phyloP scores from a whole-genome alignment of 2,888 invertebrate genomes.

The Ophion ventricosus region DNA sequence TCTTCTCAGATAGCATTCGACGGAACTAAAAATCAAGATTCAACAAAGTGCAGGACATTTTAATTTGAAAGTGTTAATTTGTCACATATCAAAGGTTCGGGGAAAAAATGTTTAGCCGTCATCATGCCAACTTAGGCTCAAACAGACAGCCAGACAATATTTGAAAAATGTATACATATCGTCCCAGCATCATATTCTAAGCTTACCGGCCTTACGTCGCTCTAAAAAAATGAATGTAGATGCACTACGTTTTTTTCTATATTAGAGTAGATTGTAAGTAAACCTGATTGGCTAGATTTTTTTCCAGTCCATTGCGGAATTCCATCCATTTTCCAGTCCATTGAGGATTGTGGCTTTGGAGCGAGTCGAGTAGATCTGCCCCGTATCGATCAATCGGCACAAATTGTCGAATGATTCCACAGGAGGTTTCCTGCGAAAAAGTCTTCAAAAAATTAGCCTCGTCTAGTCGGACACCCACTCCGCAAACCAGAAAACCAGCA shows the following conservation, averaged over 20 bases:
- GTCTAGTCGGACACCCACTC: neutral
- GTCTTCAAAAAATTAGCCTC: neutral
- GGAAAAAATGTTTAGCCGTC: no score
- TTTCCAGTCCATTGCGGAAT: neutral
- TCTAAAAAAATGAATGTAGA: no score
- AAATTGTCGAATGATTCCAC: neutral
- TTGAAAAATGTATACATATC: no score
- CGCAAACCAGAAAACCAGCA: neutral
- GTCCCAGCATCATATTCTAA: no score
- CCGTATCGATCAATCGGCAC: neutral
- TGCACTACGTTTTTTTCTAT: no score
- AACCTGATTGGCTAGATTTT: neutral
- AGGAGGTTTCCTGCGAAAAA: neutral
- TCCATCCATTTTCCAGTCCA: no score
- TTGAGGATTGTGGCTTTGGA: no score
- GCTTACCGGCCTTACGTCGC: no score
- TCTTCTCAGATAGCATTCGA: neutral
- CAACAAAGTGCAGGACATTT: neutral
- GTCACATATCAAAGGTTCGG: no score
- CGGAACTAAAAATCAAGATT: neutral
- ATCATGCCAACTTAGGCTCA: no score
- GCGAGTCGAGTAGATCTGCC: conserved; percentile 21
- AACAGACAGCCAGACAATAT: no score
- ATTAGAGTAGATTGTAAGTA: no score
- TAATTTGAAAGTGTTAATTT: neutral